phyloP scores from a whole-genome alignment of 2,797 vertebrate species.

The Enteromius paludinosus region DNA sequence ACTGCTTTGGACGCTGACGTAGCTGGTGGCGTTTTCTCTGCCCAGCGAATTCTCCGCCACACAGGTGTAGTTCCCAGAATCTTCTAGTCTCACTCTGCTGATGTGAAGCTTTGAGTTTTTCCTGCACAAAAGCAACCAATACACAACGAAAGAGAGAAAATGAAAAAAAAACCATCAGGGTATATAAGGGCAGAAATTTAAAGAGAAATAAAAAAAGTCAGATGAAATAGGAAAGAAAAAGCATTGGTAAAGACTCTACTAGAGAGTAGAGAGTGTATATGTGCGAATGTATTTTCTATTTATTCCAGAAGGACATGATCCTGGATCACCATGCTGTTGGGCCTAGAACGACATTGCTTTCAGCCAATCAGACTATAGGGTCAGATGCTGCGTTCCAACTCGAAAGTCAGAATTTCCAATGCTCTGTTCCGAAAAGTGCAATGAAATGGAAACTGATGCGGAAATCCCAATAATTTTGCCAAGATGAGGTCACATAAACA shows the following conservation, averaged over 20 bases:
- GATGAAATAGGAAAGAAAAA: not conserved
- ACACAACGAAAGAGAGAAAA: conserved; percentile 22
- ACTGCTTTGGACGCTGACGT: conserved; percentile 93
- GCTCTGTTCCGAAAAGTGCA: not conserved
- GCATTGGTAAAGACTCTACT: not conserved
- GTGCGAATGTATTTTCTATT: not conserved
- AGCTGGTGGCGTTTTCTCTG: conserved; percentile 88
- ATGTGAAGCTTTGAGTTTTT: conserved; percentile 98
- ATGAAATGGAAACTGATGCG: conserved; percentile 1
- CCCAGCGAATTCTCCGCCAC: conserved; percentile 94
- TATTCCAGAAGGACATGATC: not conserved
- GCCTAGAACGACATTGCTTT: not conserved
- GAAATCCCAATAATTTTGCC: conserved; percentile 1
- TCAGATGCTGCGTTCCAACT: not conserved
- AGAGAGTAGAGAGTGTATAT: not conserved
- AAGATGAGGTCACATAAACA: not conserved
- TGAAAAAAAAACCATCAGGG: not conserved
- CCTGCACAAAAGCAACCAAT: conserved; percentile 71
- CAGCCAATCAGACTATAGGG: not conserved
- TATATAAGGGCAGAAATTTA: not conserved
- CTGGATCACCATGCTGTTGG: not conserved
- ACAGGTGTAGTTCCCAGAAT: conserved; percentile 95
- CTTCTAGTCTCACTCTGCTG: conserved; percentile 90
- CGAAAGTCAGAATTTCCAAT: conserved; percentile 4
- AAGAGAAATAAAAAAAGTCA: not conserved